A percentile compares a stretch with the other conserved stretches of the same genome.
These are phyloP conservation scores for Mongoloraphidia duomilia DNA, from an alignment of 2,888 invertebrate species.

Conservation along the genomic window DNA sequence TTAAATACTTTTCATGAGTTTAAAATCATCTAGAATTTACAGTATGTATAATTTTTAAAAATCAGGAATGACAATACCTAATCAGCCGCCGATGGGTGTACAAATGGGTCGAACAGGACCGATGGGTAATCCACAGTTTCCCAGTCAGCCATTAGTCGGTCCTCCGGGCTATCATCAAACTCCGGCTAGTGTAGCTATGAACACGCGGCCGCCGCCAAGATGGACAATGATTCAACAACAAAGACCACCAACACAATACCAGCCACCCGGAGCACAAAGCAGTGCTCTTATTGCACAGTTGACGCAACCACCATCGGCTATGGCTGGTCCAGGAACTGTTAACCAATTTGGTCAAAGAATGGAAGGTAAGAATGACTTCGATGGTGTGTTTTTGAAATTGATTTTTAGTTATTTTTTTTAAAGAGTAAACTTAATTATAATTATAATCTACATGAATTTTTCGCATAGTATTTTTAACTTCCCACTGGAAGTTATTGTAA, in stretches of 20 bases:
- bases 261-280: constrained; percentile 26
- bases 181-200: constrained; percentile 7
- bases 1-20: too few species aligned
- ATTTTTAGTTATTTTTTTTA: constrained; percentile 4
- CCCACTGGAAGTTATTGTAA: too few species aligned
- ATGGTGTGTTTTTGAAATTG: background rate
- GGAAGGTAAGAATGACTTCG: constrained; percentile 20
- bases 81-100: background rate
- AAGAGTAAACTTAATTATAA: too few species aligned
- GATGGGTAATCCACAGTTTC: constrained; percentile 16
- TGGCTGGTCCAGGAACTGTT: constrained; percentile 28
- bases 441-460: too few species aligned
- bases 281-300: constrained; percentile 43
- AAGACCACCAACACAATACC: constrained; percentile 20
- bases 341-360: constrained; percentile 34
- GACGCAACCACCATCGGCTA: constrained; percentile 38
- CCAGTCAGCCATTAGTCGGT: constrained; percentile 27
- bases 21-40: too few species aligned
- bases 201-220: constrained; percentile 40
- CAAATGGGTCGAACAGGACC: constrained; percentile 15
- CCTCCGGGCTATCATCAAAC: constrained; percentile 34
- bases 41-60: too few species aligned
- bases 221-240: constrained; percentile 44
- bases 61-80: constrained; percentile 2
- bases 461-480: too few species aligned